A percentile compares a stretch with the other conserved stretches of the same genome.
These are phyloP conservation scores for Hirtodrosophila trivittata DNA, from an alignment of 2,888 invertebrate genomes.

Conservation along the genomic window DNA sequence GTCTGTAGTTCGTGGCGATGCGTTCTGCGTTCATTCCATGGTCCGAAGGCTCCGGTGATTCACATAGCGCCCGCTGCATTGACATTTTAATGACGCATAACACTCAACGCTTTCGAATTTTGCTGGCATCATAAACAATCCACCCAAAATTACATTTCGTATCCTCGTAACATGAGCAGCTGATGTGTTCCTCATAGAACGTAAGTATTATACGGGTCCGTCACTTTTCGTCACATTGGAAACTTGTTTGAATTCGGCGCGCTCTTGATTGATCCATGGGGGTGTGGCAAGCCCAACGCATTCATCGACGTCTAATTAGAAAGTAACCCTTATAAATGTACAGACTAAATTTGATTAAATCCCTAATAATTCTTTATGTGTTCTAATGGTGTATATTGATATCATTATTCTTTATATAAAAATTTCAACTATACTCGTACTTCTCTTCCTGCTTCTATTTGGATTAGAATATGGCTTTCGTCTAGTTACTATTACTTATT, in stretches of 20 bases:
- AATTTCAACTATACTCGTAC: too few species aligned
- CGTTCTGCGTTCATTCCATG: too few species aligned
- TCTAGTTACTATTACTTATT: too few species aligned
- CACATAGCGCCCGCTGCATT: conserved; percentile 32
- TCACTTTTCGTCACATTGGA: conserved; percentile 44
- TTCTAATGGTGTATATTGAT: too few species aligned
- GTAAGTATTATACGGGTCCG: conserved; percentile 50
- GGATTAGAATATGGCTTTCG: too few species aligned
- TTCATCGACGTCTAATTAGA: not conserved
- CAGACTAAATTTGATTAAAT: conserved; percentile 5
- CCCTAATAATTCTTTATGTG: too few species aligned
- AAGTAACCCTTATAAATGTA: conserved; percentile 18
- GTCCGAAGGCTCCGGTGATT: conserved; percentile 5
- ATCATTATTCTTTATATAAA: too few species aligned
- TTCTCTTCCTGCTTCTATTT: too few species aligned
- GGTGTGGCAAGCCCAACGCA: conserved; percentile 19
- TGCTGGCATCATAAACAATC: conserved; percentile 61
- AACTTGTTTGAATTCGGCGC: conserved; percentile 20
- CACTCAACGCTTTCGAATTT: conserved; percentile 25
- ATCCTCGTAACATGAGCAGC: conserved; percentile 44
- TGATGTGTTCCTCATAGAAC: conserved; percentile 35
- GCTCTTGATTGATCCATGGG: conserved; percentile 49
- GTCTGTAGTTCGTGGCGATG: not conserved
- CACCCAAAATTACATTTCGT: conserved; percentile 30
- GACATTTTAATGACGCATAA: conserved; percentile 20